phyloP scores from a whole-genome alignment of 2,888 invertebrate species.

The Lamellibrachia columna region DNA sequence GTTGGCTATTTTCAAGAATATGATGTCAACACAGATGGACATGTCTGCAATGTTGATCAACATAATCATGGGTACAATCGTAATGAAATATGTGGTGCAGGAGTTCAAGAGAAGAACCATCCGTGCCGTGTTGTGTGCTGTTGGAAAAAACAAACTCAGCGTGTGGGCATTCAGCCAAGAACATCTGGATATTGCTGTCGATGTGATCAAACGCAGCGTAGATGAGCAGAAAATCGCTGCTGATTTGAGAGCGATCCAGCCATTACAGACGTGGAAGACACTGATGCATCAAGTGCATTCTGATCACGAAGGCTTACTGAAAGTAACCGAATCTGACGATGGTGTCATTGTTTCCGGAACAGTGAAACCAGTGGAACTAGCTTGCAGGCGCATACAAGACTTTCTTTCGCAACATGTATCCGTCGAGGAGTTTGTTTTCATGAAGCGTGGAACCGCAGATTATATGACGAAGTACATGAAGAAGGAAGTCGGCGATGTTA shows the following conservation, averaged over 20 bases:
- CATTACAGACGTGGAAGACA: neutral
- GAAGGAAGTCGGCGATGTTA: constrained; percentile 23
- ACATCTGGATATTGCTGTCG: neutral
- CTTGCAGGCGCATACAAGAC: constrained; percentile 14
- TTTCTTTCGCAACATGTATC: constrained; percentile 22
- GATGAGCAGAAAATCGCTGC: neutral
- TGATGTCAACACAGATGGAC: neutral
- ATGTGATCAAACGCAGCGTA: neutral
- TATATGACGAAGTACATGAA: constrained; percentile 25
- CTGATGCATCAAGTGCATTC: neutral
- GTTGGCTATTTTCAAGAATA: neutral
- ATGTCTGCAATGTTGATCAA: neutral
- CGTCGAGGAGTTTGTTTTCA: constrained; percentile 23
- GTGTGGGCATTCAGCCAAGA: neutral
- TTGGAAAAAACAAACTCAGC: neutral
- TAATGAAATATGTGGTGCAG: neutral
- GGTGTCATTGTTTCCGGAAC: neutral
- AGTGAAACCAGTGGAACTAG: neutral
- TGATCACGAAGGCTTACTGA: neutral
- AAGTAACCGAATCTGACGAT: neutral
- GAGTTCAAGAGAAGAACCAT: neutral
- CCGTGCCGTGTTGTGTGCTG: neutral
- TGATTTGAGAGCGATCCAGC: neutral
- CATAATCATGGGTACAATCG: neutral
- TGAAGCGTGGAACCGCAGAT: constrained; percentile 16